Percentiles rank a stretch among this genome's conserved stretches.
These are phyloP conservation scores for Petrolisthes cinctipes DNA, from an alignment of 2,888 invertebrate genomes.

Conservation along the genomic window DNA sequence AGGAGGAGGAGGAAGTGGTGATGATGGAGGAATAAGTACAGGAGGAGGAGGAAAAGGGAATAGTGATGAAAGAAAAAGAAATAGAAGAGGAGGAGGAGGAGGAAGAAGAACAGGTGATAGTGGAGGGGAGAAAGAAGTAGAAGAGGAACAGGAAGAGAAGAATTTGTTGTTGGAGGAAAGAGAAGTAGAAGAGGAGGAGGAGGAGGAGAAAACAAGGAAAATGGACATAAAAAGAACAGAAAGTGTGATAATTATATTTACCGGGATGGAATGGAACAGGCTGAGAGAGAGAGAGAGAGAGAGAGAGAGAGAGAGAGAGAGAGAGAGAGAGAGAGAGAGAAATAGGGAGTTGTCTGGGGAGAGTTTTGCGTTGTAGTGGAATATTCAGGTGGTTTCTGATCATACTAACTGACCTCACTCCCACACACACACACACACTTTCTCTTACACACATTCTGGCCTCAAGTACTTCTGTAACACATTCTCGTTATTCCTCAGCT, in stretches of 20 bases:
- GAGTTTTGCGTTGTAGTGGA: neutral
- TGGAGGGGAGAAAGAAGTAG: neutral
- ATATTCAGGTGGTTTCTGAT: neutral
- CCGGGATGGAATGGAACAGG: too few species aligned
- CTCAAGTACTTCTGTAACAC: neutral
- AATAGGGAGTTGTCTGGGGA: neutral
- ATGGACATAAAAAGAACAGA: neutral
- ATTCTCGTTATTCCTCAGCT: neutral
- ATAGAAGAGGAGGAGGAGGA: neutral
- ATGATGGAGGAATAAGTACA: neutral
- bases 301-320: neutral
- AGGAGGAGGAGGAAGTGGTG: neutral
- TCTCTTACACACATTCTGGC: neutral
- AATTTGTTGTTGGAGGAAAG: neutral
- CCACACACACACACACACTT: neutral
- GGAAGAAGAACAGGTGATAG: neutral
- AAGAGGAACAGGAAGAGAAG: neutral
- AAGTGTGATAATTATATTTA: too few species aligned
- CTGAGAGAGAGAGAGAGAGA: too few species aligned
- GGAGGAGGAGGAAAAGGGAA: neutral
- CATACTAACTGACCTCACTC: neutral
- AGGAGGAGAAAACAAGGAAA: neutral
- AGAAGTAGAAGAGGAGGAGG: neutral
- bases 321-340: neutral
- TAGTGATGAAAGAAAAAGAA: neutral